phyloP scores from a whole-genome alignment of 2,888 invertebrate species.

The Trachelus iudaicus region DNA sequence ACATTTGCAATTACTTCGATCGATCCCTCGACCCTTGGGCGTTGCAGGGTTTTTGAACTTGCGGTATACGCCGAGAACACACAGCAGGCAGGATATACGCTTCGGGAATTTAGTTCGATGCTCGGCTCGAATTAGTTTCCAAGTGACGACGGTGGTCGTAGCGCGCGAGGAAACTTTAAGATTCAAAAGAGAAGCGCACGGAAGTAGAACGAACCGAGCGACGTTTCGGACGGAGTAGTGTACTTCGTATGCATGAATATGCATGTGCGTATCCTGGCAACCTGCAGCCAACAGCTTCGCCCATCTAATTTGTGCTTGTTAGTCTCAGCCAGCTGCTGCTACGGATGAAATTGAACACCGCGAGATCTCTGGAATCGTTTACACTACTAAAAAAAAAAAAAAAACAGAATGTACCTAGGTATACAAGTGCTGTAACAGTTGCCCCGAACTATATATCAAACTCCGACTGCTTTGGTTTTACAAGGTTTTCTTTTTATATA shows the following conservation, averaged over 20 bases:
- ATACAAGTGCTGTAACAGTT: not conserved
- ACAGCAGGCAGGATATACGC: not conserved
- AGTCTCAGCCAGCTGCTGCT: conserved; percentile 29
- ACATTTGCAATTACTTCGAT: not conserved
- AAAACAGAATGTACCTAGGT: not conserved
- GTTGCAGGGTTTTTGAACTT: not conserved
- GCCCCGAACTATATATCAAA: not conserved
- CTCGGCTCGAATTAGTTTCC: conserved; percentile 1
- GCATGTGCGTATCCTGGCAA: conserved; percentile 3
- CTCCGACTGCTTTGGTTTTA: not conserved
- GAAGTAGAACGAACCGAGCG: not conserved
- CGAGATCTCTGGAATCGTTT: not conserved
- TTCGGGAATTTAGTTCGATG: not conserved
- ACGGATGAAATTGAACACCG: conserved; percentile 6
- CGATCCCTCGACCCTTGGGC: not conserved
- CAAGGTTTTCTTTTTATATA: not conserved
- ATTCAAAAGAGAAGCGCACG: not conserved
- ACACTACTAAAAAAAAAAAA: not conserved
- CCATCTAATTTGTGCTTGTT: conserved; percentile 38
- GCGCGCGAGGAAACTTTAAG: not conserved
- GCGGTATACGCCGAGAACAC: not conserved
- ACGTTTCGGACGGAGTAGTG: not conserved
- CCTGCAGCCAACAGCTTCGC: not conserved
- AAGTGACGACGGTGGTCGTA: not conserved
- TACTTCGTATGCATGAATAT: not conserved